Evolutionary conservation across 2,797 vertebrate species (phyloP).

Genomic region (Paedocypris micromegethes): DNA sequence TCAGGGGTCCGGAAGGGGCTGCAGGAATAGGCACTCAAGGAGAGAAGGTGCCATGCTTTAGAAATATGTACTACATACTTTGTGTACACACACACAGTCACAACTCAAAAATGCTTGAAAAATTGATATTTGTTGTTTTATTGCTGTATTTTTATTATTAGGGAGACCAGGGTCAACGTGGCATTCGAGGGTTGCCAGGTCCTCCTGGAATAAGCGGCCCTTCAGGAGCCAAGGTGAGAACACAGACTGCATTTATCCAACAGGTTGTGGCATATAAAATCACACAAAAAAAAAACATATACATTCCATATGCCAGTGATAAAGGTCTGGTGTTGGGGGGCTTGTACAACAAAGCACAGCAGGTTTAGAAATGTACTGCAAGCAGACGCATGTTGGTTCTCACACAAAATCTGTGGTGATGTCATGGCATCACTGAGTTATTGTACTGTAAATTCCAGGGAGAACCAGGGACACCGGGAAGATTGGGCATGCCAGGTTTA

Average conservation of each 20-base stretch:
- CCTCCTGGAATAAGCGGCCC: slow-evolving; percentile 77
- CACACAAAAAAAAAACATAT: too few relatives aligned
- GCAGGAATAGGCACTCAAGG: slow-evolving; percentile 81
- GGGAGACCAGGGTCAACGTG: slow-evolving; percentile 86
- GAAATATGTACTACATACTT: background rate
- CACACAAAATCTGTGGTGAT: background rate
- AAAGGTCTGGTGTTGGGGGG: too few relatives aligned
- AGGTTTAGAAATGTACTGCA: background rate
- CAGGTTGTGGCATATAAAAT: too few relatives aligned
- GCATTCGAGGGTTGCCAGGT: slow-evolving; percentile 81
- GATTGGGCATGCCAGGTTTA: slow-evolving; percentile 76
- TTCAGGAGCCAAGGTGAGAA: slow-evolving; percentile 78
- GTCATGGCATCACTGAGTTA: background rate
- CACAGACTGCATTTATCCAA: background rate
- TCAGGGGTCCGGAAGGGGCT: slow-evolving; percentile 77
- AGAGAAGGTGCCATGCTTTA: slow-evolving; percentile 71
- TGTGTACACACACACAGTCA: too few relatives aligned
- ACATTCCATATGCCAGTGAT: too few relatives aligned
- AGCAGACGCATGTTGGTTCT: background rate
- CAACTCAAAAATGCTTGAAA: too few relatives aligned
- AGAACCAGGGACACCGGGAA: slow-evolving; percentile 78
- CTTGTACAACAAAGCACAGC: background rate
- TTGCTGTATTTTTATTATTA: slow-evolving; percentile 47
- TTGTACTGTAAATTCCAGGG: slow-evolving; percentile 64
- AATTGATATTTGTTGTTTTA: background rate